Percentiles rank a stretch among this genome's conserved stretches.
These are phyloP conservation scores for Alethe diademata DNA, from an alignment of 2,113 vertebrate species.

Conservation along the genomic window DNA sequence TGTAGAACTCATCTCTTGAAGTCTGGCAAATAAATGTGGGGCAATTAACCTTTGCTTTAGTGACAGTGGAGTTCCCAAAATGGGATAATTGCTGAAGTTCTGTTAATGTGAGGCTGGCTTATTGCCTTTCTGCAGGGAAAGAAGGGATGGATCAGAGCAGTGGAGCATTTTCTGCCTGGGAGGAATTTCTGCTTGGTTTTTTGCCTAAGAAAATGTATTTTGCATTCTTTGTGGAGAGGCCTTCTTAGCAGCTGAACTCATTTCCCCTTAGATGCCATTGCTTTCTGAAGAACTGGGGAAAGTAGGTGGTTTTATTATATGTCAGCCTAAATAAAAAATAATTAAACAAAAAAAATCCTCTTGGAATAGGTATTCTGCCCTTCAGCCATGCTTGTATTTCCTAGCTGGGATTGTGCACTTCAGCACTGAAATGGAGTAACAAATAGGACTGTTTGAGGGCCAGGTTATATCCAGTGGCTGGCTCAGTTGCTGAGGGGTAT, in stretches of 20 bases:
- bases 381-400: not conserved
- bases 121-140: not conserved
- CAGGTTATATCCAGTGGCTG: not conserved
- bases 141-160: not conserved
- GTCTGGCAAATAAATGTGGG: not conserved
- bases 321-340: not conserved
- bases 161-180: not conserved
- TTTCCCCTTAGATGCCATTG: not conserved
- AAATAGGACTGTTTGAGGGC: not conserved
- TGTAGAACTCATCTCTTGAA: not conserved
- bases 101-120: not conserved
- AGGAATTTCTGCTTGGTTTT: not conserved
- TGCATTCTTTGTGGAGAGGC: not conserved
- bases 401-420: not conserved
- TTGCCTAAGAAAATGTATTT: not conserved
- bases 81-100: not conserved
- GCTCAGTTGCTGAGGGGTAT: not conserved
- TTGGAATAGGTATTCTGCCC: not conserved
- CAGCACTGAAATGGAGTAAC: not conserved
- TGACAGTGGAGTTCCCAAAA: not conserved
- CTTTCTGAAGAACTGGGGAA: not conserved
- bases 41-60: constrained; percentile 23
- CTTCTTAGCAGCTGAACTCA: not conserved
- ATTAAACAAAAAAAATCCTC: not conserved
- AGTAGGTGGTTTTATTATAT: not conserved